phyloP scores from a whole-genome alignment of 2,113 vertebrate genomes.

The Grus americana region DNA sequence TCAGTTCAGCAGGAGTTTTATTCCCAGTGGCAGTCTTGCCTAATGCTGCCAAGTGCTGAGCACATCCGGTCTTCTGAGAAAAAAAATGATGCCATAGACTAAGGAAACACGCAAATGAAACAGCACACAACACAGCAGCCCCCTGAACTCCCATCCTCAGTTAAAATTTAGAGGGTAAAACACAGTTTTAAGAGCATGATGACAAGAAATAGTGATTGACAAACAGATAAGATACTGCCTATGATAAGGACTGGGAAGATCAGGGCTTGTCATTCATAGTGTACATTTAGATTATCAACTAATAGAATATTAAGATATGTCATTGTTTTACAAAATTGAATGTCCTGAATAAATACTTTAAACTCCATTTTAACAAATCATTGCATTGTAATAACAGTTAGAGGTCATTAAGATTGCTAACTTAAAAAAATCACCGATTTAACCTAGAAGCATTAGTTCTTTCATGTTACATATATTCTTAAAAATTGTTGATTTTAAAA shows the following conservation, averaged over 20 bases:
- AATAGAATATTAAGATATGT: not conserved
- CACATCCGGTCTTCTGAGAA: not conserved
- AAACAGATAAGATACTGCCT: not conserved
- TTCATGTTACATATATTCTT: not conserved
- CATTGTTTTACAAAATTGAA: not conserved
- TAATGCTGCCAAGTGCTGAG: not conserved
- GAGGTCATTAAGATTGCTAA: not conserved
- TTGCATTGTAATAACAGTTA: not conserved
- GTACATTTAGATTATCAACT: not conserved
- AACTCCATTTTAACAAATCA: not conserved
- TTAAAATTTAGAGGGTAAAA: not conserved
- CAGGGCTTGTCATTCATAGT: not conserved
- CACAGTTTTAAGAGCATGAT: not conserved
- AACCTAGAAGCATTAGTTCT: not conserved
- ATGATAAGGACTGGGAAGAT: not conserved
- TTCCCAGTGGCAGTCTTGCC: not conserved
- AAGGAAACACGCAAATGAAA: not conserved
- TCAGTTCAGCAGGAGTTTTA: not conserved
- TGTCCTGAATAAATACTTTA: not conserved
- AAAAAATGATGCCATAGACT: not conserved
- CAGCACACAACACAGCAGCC: not conserved
- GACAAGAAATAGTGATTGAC: not conserved
- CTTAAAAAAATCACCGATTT: not conserved
- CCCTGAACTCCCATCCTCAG: not conserved
- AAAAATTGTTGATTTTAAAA: not conserved